These are phyloP conservation scores for Pinna nobilis DNA, from an alignment of 1,140 invertebrate genomes.

Conservation along the genomic window DNA sequence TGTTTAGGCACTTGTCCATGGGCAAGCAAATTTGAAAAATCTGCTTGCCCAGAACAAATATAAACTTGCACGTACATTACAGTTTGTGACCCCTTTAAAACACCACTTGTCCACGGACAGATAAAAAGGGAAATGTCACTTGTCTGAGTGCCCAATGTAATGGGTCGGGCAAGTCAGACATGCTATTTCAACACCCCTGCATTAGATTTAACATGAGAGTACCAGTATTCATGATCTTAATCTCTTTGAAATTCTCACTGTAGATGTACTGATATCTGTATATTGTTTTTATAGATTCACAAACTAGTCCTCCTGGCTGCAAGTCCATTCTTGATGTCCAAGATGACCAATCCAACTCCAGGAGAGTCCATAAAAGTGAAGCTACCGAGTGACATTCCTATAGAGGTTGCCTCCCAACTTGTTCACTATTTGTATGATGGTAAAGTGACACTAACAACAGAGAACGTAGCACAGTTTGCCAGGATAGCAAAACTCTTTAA, in stretches of 20 bases:
- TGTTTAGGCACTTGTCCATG: too few relatives aligned
- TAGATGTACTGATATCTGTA: neutral
- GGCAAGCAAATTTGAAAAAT: too few relatives aligned
- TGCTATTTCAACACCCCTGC: too few relatives aligned
- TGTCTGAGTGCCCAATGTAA: too few relatives aligned
- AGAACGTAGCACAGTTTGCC: slow-evolving; percentile 54
- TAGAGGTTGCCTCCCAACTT: slow-evolving; percentile 42
- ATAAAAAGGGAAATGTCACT: too few relatives aligned
- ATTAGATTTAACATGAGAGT: neutral
- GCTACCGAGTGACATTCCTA: slow-evolving; percentile 40
- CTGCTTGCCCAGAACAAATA: too few relatives aligned
- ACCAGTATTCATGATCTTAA: neutral
- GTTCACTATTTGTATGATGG: slow-evolving; percentile 52
- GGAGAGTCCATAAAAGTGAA: slow-evolving; percentile 34
- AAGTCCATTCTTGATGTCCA: slow-evolving; percentile 55
- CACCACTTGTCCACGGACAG: too few relatives aligned
- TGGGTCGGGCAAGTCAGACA: too few relatives aligned
- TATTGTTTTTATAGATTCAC: slow-evolving; percentile 50
- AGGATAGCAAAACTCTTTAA: slow-evolving; percentile 44
- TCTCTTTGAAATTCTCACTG: neutral
- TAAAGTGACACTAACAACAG: slow-evolving; percentile 41
- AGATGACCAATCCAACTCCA: slow-evolving; percentile 27
- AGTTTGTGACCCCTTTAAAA: too few relatives aligned
- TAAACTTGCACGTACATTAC: too few relatives aligned
- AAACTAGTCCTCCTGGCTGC: slow-evolving; percentile 58